Base-by-base conservation (phyloP, 1,140 invertebrate genomes). In the Orchesella cincta region DNA sequence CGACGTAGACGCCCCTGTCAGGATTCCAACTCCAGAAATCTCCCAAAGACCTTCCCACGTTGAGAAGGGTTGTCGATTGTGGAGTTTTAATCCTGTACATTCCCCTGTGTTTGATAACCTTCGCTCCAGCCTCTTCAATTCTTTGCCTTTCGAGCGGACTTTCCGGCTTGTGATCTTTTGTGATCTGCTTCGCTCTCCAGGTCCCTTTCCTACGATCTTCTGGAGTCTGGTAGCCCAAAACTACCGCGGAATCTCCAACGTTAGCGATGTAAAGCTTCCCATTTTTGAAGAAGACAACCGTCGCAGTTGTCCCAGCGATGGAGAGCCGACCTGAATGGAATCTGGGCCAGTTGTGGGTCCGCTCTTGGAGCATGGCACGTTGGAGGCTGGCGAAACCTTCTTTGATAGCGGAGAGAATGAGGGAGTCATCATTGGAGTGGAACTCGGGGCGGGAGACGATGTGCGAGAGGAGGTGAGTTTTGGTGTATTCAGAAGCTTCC, bases 381-480 rank as follows among this genome's bases (percentile, higher is more conserved):
- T n/a, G n/a, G n/a, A n/a, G n/a, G n/a, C n/a, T n/a, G n/a, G n/a
- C n/a, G n/a, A n/a, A n/a, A 20, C 39, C 39, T 20, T 12, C 8
- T 20, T 46, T 46, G 39, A 46, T 46, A 8, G 39, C 39, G 8
- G 8, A 8, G 8, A 46, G 39, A 8, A 46, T 20, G 20, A 96
- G 92, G 81, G 95, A 92, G 86, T 98, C 96, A 83, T 94, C 90
- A 84, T 96, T 92, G 74, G 93, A 95, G 95, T 96, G 98, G 84
- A 98, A 98, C 64, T 91, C 90, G 81, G 92, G 91, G 82, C 96
- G 93, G 84, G 92, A 93, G 1, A 96, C 94, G 82, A 98, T 98
- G 82, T 93, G 92, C 83, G 95, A 92, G 90, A 98, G 94, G 67
- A 98, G 89, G 87, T 98, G 92, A 83, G 97, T 93, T 85, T 97